Base-by-base conservation (phyloP, 2,113 vertebrate genomes). In the Aphelocoma coerulescens region DNA sequence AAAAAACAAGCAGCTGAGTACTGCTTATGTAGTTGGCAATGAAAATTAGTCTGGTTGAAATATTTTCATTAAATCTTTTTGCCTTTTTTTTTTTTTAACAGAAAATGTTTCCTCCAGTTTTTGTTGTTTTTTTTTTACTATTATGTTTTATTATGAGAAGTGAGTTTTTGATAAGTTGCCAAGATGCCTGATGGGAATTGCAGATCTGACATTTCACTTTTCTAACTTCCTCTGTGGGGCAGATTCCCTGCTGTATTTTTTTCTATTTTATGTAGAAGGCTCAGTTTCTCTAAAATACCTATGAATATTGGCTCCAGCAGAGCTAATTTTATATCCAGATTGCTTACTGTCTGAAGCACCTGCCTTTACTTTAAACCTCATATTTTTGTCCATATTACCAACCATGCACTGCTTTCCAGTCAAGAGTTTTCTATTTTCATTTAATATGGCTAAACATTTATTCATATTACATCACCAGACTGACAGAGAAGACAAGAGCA, bases 271-370 rank as follows among this genome's bases (percentile, higher is more conserved):
- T 48, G 16, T 39, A 67, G 28, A 90, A 51, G 10, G 63, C 4
- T 46, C 17, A 48, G 52, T 19, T 89, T 91, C 85, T 77, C n/a
- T 91, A 69, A 90, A 94, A 91, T 69, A 77, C 11, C 43, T 66
- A 8, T n/a, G 43, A 96, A 80, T 83, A 85, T 69, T 73, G 32
- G 46, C 28, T 91, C 71, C 63, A 93, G 39, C n/a, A 72, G 61
- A 92, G n/a, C 5, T 80, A 71, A 89, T 84, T 92, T 95, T 68
- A 44, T 44, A 72, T 35, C 81, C 49, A 72, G 37, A 65, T 67
- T 87, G 17, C 33, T 94, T 95, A 33, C 32, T 67, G 57, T 76
- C 61, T 72, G 37, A 72, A 89, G 39, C 27, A 92, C 32, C 30
- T 95, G 61, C 62, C 44, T 76, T 68, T 82, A 22, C n/a, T 74